Conservation (phyloP, 2,797 vertebrate genomes). For the Ibycter americanus region DNA sequence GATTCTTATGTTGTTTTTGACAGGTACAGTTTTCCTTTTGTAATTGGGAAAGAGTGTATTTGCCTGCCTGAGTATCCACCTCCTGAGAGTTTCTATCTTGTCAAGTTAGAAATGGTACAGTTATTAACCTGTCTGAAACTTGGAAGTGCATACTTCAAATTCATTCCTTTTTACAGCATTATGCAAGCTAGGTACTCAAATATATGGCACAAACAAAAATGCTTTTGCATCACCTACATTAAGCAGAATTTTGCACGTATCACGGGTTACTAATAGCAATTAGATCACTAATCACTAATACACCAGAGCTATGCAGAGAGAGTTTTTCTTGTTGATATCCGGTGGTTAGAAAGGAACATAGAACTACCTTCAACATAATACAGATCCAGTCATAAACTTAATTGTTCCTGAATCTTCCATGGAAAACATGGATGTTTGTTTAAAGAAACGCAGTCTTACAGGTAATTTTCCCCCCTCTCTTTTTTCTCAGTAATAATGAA, state of each 20-base stretch:
- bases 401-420: not conserved
- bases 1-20: not conserved
- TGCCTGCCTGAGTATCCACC: conserved; percentile 2
- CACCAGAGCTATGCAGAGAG: not conserved
- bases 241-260: not conserved
- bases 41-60: conserved; percentile 17
- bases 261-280: not conserved
- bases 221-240: not conserved
- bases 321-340: not conserved
- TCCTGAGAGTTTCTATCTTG: conserved; percentile 33
- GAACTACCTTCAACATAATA: not conserved
- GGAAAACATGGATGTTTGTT: not conserved
- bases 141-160: not conserved
- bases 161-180: not conserved
- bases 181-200: not conserved
- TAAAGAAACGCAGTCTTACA: not conserved
- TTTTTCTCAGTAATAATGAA: not conserved
- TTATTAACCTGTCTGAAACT: conserved; percentile 36
- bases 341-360: accelerated
- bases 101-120: conserved; percentile 24
- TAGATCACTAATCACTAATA: not conserved
- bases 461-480: accelerated
- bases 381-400: not conserved
- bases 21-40: conserved; percentile 26
- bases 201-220: not conserved